These are phyloP conservation scores for Altica lythri DNA, from an alignment of 2,888 invertebrate species.

Conservation along the genomic window DNA sequence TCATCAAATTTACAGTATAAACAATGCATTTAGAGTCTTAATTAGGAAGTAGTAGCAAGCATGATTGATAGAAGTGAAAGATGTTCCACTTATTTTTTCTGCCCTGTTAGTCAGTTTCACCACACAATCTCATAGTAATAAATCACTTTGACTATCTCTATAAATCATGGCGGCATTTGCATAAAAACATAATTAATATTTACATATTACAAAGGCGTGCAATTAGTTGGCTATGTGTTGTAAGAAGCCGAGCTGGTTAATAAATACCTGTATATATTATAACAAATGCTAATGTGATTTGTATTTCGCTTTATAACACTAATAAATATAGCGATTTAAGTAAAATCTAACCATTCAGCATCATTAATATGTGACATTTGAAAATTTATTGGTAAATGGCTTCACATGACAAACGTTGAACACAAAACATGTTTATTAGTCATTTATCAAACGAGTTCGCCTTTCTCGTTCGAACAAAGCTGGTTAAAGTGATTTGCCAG, in stretches of 20 bases:
- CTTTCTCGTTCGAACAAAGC: slow-evolving; percentile 38
- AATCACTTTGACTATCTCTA: slow-evolving; percentile 28
- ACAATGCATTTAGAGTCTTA: too few relatives aligned
- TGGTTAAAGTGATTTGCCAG: slow-evolving; percentile 49
- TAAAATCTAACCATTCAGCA: slow-evolving; percentile 38
- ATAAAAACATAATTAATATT: slow-evolving; percentile 45
- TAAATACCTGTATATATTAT: slow-evolving; percentile 30
- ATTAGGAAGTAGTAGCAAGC: slow-evolving; percentile 9
- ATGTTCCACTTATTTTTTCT: slow-evolving; percentile 26
- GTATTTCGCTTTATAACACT: slow-evolving; percentile 30
- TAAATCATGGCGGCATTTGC: slow-evolving; percentile 32
- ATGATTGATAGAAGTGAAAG: slow-evolving; percentile 21
- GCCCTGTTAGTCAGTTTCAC: slow-evolving; percentile 20
- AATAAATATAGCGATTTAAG: slow-evolving; percentile 35
- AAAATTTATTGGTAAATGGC: slow-evolving; percentile 45
- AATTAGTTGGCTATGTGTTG: slow-evolving; percentile 44
- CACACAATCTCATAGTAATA: slow-evolving; percentile 22
- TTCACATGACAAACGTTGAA: slow-evolving; percentile 41
- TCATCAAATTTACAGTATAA: too few relatives aligned
- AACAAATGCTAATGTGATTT: slow-evolving; percentile 22
- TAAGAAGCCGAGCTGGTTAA: slow-evolving; percentile 39
- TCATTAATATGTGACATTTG: slow-evolving; percentile 46
- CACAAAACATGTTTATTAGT: slow-evolving; percentile 45
- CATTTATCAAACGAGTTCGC: slow-evolving; percentile 43
- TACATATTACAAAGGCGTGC: slow-evolving; percentile 44